Conservation (phyloP, 1,140 invertebrate genomes). For the Diabrotica virgifera region DNA sequence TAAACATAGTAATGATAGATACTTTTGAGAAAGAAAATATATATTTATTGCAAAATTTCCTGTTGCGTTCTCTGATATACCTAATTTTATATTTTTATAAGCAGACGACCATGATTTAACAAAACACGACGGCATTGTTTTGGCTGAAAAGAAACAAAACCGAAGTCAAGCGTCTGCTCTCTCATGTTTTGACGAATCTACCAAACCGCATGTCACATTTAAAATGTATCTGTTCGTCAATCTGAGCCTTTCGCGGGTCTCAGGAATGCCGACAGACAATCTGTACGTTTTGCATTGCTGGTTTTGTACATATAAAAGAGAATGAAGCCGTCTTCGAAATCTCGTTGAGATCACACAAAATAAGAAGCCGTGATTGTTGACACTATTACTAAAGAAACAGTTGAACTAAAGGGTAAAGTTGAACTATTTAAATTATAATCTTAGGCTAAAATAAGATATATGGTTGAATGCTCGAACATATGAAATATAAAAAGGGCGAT, state of each 20-base stretch:
- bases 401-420: too few relatives aligned
- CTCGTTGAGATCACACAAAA: background rate
- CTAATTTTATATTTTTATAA: too few relatives aligned
- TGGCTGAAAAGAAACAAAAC: background rate
- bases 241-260: slow-evolving; percentile 23
- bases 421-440: background rate
- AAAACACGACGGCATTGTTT: background rate
- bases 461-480: too few relatives aligned
- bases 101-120: too few relatives aligned
- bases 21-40: too few relatives aligned
- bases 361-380: background rate
- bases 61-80: too few relatives aligned
- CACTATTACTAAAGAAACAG: background rate
- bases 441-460: too few relatives aligned
- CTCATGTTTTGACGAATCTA: slow-evolving; percentile 35
- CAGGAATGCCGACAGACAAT: slow-evolving; percentile 26
- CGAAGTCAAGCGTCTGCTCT: slow-evolving; percentile 20
- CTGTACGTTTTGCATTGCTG: slow-evolving; percentile 8
- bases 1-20: too few relatives aligned
- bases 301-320: slow-evolving; percentile 13
- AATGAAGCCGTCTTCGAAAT: slow-evolving; percentile 21
- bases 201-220: slow-evolving; percentile 34
- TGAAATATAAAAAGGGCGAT: too few relatives aligned
- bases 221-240: slow-evolving; percentile 36
- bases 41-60: too few relatives aligned